phyloP scores from a whole-genome alignment of 2,113 vertebrate genomes.

The Chionomys nivalis region DNA sequence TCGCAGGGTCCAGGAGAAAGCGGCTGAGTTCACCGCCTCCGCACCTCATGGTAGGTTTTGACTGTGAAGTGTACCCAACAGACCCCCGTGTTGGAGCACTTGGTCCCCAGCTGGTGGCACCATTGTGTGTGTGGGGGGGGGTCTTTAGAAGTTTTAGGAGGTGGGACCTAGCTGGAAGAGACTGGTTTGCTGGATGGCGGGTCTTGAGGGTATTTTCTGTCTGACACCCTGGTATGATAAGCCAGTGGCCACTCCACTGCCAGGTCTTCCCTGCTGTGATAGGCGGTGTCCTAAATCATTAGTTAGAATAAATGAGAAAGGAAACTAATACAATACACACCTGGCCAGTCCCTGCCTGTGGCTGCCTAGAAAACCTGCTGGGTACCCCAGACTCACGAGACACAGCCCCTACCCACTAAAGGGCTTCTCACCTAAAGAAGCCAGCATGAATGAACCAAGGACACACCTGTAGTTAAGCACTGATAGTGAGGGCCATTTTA shows the following conservation, averaged over 20 bases:
- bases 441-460: background rate
- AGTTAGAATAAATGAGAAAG: background rate
- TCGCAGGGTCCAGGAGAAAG: background rate
- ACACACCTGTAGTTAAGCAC: background rate
- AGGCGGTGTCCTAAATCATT: background rate
- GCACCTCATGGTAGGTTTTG: background rate
- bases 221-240: background rate
- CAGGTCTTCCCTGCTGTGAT: background rate
- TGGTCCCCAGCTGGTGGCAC: too few relatives aligned
- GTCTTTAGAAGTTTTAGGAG: background rate
- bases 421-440: background rate
- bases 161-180: background rate
- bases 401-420: background rate
- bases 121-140: fast-evolving
- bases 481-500: background rate
- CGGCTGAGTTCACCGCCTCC: background rate
- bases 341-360: background rate
- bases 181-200: background rate
- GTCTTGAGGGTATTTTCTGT: background rate
- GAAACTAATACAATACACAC: background rate
- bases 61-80: background rate
- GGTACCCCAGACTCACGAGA: background rate
- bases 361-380: too few relatives aligned
- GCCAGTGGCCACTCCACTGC: too few relatives aligned
- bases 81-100: background rate